These are phyloP conservation scores for Periparus ater DNA, from an alignment of 2,797 vertebrate species.

Conservation along the genomic window DNA sequence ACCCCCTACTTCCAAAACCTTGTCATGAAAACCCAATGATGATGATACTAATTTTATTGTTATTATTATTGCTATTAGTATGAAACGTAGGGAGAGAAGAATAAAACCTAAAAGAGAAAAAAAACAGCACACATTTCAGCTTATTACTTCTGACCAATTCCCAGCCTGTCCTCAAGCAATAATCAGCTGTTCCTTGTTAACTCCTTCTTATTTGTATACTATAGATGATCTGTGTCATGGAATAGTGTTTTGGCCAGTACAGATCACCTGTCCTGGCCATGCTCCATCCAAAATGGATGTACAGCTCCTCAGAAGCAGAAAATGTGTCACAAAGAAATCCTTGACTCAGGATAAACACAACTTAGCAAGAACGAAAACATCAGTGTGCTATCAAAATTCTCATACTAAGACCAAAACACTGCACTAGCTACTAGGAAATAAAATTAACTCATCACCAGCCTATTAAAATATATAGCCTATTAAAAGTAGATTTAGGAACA, in stretches of 20 bases:
- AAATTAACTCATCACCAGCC: neutral
- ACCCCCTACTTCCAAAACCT: neutral
- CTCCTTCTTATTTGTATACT: neutral
- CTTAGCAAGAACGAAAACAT: neutral
- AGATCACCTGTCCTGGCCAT: too few relatives aligned
- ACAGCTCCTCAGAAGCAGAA: neutral
- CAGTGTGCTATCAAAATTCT: neutral
- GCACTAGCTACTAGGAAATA: neutral
- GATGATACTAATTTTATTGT: neutral
- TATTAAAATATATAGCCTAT: neutral
- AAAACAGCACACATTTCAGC: neutral
- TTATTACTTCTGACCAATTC: neutral
- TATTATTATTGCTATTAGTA: neutral
- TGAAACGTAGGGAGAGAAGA: neutral
- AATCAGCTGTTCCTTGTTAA: neutral
- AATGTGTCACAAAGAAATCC: neutral
- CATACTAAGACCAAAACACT: neutral
- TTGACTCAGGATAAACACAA: neutral
- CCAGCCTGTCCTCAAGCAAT: neutral
- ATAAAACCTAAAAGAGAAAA: neutral
- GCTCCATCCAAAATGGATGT: neutral
- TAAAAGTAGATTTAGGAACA: neutral
- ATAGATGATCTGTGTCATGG: too few relatives aligned
- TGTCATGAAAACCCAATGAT: neutral
- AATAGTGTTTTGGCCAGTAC: neutral